These are phyloP conservation scores for Hormaphis cornu DNA, from an alignment of 1,140 invertebrate species.

Conservation along the genomic window DNA sequence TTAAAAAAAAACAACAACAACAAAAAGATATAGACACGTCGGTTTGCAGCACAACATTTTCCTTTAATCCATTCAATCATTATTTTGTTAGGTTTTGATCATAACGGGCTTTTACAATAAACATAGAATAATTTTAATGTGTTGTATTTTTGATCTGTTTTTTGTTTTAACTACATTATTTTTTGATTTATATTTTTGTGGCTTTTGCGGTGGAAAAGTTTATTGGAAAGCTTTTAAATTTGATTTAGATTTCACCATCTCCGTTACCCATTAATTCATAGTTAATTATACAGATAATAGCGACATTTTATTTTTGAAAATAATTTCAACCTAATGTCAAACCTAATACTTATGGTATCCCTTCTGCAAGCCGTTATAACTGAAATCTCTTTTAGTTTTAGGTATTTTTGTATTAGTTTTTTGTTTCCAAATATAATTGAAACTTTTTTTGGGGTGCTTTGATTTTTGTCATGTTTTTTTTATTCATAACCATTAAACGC, in stretches of 20 bases:
- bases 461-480: slow-evolving; percentile 20
- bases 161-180: neutral
- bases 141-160: too few relatives aligned
- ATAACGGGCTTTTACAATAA: neutral
- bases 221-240: neutral
- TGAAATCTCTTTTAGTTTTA: too few relatives aligned
- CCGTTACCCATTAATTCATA: too few relatives aligned
- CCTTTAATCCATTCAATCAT: slow-evolving; percentile 10
- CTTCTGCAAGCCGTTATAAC: slow-evolving; percentile 1
- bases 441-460: slow-evolving; percentile 25
- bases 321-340: neutral
- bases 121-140: neutral
- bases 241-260: too few relatives aligned
- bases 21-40: too few relatives aligned
- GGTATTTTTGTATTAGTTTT: slow-evolving; percentile 14
- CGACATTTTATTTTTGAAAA: neutral
- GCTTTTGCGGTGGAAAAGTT: slow-evolving; percentile 7
- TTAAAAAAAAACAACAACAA: too few relatives aligned
- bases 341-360: neutral
- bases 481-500: neutral
- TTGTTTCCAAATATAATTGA: neutral
- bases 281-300: too few relatives aligned
- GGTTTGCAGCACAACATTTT: slow-evolving; percentile 1
- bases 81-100: neutral
- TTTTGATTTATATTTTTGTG: neutral